Evolutionary conservation across 2,888 invertebrate genomes (phyloP).

Genomic region (Microdon myrmicae): DNA sequence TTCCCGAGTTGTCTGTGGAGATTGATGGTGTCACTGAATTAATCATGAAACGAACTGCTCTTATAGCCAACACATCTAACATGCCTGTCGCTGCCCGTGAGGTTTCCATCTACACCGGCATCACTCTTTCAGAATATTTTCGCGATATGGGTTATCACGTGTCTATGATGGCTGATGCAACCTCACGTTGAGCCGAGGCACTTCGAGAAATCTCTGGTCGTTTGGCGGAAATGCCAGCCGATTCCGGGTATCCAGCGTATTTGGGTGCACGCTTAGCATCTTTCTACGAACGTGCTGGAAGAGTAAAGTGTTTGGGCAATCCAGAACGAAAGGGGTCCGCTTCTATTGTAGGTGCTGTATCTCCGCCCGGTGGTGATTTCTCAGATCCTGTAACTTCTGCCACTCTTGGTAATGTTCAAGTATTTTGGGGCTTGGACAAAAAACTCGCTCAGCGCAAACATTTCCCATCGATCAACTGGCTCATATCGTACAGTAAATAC

Average conservation of each 20-base stretch:
- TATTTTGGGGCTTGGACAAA: conserved; percentile 99
- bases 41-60: conserved; percentile 99
- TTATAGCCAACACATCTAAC: conserved; percentile 99
- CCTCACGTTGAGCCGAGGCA: conserved; percentile 99
- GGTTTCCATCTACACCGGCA: conserved; percentile 99
- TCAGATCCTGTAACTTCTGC: conserved; percentile 99
- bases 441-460: conserved; percentile 99
- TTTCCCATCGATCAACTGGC: conserved; percentile 99
- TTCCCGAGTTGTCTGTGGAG: conserved; percentile 97
- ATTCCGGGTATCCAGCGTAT: conserved; percentile 98
- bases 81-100: conserved; percentile 99
- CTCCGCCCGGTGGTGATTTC: conserved; percentile 99
- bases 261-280: conserved; percentile 96
- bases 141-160: conserved; percentile 99
- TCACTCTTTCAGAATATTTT: conserved; percentile 99
- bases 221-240: conserved; percentile 99
- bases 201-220: conserved; percentile 95
- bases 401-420: conserved; percentile 97
- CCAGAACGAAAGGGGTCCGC: conserved; percentile 98
- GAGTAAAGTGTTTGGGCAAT: conserved; percentile 95
- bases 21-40: conserved; percentile 95
- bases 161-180: conserved; percentile 99
- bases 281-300: conserved; percentile 99
- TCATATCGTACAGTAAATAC: conserved; percentile 99
- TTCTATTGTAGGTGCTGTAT: conserved; percentile 99